Percentiles rank a stretch among this genome's conserved stretches.
These are phyloP conservation scores for Chaetura pelagica DNA, from an alignment of 2,113 vertebrate species.

Conservation along the genomic window DNA sequence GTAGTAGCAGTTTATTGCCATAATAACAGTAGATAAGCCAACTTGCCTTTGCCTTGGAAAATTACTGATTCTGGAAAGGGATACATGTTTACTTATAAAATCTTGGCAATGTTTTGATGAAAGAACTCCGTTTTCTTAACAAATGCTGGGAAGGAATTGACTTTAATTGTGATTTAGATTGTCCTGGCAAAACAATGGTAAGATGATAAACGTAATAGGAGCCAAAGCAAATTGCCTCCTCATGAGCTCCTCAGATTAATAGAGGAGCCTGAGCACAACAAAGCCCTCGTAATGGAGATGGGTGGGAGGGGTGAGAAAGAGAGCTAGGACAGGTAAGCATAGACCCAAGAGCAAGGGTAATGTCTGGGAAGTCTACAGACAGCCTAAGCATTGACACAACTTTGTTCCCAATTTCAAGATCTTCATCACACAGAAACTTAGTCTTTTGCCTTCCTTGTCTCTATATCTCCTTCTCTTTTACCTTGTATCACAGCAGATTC, in stretches of 20 bases:
- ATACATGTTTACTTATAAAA: background rate
- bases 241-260: background rate
- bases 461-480: background rate
- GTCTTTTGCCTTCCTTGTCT: background rate
- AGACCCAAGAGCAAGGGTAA: background rate
- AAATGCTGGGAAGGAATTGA: background rate
- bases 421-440: background rate
- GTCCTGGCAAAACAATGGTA: slow-evolving; percentile 40
- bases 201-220: background rate
- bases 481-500: background rate
- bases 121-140: slow-evolving; percentile 31
- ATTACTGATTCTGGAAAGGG: background rate
- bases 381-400: background rate
- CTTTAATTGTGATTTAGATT: slow-evolving; percentile 9
- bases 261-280: background rate
- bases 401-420: background rate
- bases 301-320: background rate
- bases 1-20: background rate
- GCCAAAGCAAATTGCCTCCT: slow-evolving; percentile 41
- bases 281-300: background rate
- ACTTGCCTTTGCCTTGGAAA: slow-evolving; percentile 8
- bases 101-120: background rate
- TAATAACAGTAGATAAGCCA: background rate
- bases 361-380: background rate
- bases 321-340: background rate